phyloP scores from a whole-genome alignment of 2,888 invertebrate species.

The Tipula unca region DNA sequence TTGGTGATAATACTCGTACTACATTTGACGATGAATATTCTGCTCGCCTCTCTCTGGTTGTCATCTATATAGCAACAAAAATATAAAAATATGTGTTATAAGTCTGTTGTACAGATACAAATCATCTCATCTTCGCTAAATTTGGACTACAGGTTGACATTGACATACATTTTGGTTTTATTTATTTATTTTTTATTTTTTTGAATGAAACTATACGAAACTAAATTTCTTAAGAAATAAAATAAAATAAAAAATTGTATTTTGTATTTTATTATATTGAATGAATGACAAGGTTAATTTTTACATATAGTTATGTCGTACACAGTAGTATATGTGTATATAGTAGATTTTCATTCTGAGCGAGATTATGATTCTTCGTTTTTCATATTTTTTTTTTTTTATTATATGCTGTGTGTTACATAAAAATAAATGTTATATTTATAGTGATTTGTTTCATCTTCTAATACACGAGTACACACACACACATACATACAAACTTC shows the following conservation, averaged over 20 bases:
- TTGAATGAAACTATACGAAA: slow-evolving; percentile 14
- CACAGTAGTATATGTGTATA: background rate
- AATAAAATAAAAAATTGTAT: background rate
- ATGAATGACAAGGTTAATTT: background rate
- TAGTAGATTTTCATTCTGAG: background rate
- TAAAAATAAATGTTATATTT: background rate
- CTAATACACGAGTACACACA: background rate
- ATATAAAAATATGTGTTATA: background rate
- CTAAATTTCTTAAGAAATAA: background rate
- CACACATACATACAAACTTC: background rate
- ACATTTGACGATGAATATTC: slow-evolving; percentile 29
- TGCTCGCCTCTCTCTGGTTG: slow-evolving; percentile 26
- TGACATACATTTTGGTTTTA: slow-evolving; percentile 17
- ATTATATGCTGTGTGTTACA: background rate
- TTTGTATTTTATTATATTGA: background rate
- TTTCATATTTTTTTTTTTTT: too few relatives aligned
- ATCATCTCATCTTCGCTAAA: background rate
- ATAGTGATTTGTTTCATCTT: background rate
- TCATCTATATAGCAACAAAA: slow-evolving; percentile 21
- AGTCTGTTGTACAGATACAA: background rate
- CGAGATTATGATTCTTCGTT: background rate
- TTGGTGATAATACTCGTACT: slow-evolving; percentile 27
- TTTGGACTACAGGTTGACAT: slow-evolving; percentile 16
- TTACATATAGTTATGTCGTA: background rate
- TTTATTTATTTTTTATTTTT: slow-evolving; percentile 15